Evolutionary conservation across 2,113 vertebrate genomes (phyloP).

Genomic region (Melanerpes aurifrons): DNA sequence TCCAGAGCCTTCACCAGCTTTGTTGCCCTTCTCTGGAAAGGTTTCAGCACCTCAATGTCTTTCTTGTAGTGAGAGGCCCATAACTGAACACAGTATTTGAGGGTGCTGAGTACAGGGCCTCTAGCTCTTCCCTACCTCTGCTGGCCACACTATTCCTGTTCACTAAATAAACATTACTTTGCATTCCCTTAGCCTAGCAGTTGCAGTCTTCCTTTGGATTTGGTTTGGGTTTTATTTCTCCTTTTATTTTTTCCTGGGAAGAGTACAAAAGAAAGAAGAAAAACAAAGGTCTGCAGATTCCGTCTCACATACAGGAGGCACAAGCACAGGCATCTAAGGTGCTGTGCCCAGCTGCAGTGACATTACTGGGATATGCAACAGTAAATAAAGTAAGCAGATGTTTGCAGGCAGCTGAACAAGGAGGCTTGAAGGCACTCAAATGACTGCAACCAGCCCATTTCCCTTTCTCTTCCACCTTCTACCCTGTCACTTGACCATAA

Average conservation of each 20-base stretch:
- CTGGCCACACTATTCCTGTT: not conserved
- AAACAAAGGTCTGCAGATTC: not conserved
- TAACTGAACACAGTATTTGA: too few species aligned
- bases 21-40: too few species aligned
- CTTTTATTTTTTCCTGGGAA: not conserved
- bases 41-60: too few species aligned
- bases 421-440: constrained; percentile 37
- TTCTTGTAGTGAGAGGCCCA: too few species aligned
- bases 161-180: not conserved
- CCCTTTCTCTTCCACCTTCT: constrained; percentile 49
- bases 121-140: too few species aligned
- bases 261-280: not conserved
- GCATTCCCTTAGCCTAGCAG: not conserved
- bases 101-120: too few species aligned
- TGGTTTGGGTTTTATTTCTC: not conserved
- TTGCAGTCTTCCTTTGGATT: not conserved
- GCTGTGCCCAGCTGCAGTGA: not conserved
- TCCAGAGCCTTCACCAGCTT: too few species aligned
- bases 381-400: constrained; percentile 45
- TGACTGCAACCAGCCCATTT: constrained; percentile 41
- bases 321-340: rapidly evolving
- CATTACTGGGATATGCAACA: not conserved
- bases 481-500: constrained; percentile 67
- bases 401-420: constrained; percentile 39
- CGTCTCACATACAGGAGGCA: not conserved